Evolutionary conservation across 2,888 invertebrate genomes (phyloP).

Genomic region (Thalpophila matura): DNA sequence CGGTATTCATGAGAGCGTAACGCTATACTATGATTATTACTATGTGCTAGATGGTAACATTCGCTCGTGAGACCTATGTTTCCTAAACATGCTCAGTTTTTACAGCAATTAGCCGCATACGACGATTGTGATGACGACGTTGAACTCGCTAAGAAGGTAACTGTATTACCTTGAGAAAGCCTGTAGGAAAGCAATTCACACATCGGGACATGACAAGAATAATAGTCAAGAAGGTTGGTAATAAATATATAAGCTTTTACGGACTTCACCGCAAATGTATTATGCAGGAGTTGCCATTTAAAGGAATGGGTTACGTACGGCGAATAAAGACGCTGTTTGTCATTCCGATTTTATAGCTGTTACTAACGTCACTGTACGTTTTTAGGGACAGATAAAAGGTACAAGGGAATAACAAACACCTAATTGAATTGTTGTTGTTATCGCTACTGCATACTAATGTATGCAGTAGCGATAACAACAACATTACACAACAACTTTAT

Average conservation of each 20-base stretch:
- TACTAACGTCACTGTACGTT: conserved; percentile 25
- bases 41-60: conserved; percentile 34
- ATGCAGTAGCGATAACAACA: too few species aligned
- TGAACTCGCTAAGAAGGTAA: conserved; percentile 73
- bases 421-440: conserved; percentile 12
- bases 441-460: not conserved
- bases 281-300: conserved; percentile 65
- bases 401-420: not conserved
- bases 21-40: conserved; percentile 45
- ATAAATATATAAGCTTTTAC: conserved; percentile 71
- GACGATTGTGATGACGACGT: conserved; percentile 53
- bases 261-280: conserved; percentile 65
- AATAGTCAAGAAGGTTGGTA: conserved; percentile 62
- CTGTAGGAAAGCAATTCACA: conserved; percentile 69
- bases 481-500: too few species aligned
- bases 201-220: conserved; percentile 70
- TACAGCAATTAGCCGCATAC: conserved; percentile 47
- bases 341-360: conserved; percentile 46
- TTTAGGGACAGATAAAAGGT: conserved; percentile 26
- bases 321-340: conserved; percentile 57
- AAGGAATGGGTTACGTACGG: conserved; percentile 51
- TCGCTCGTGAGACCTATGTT: conserved; percentile 25
- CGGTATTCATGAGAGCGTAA: conserved; percentile 60
- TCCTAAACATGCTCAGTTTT: conserved; percentile 45
- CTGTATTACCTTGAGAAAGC: conserved; percentile 76